Evolutionary conservation across 2,113 vertebrate species (phyloP), one percentile per base, ranked within the genome.

Genomic region (Caranx ignobilis): DNA sequence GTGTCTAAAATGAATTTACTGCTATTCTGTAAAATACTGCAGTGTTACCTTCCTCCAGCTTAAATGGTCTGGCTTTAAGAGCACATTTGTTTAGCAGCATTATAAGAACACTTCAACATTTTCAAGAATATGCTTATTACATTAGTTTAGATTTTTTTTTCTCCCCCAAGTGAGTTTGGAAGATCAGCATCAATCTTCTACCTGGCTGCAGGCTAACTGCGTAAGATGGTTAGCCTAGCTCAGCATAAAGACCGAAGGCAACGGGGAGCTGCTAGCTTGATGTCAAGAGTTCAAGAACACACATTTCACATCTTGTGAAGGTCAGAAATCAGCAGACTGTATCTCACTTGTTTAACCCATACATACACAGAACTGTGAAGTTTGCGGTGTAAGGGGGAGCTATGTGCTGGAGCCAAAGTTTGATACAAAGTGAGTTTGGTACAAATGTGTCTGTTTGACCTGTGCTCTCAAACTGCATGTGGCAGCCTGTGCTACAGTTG

Each of bases 1-100:
- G 32, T 32, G 32, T 55, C 52, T 55, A 62, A 78, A 78, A 71
- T n/a, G 31, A 39, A 56, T 75, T 35, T 66, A 32, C n/a, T 61
- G 39, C 32, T 59, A 21, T 34, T 37, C 12, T 65, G 59, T 21
- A 66, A 60, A 43, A 43, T 21, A 11, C 12, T 69, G 11, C 52
- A 15, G 45, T 16, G 13, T 45, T 45, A 2, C 6, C 8, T 47
- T 32, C 31, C 39, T 9, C 31, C 32, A 6, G 2, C 32, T 59
- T 41, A 52, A 18, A 26, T 60, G 2, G 21, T 47, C 19, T 26
- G 35, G 26, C 16, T 77, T 66, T 52, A n/a, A 55, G 55, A 45
- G 45, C 43, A 35, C 19, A 19, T 55, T 61, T 55, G 11, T 39
- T 55, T 12, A 43, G 35, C 55, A 52, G 62, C 26, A 61, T 35